Evolutionary conservation across 2,888 invertebrate species (phyloP), one percentile per base, ranked within the genome.

Genomic region (Rotaria socialis): DNA sequence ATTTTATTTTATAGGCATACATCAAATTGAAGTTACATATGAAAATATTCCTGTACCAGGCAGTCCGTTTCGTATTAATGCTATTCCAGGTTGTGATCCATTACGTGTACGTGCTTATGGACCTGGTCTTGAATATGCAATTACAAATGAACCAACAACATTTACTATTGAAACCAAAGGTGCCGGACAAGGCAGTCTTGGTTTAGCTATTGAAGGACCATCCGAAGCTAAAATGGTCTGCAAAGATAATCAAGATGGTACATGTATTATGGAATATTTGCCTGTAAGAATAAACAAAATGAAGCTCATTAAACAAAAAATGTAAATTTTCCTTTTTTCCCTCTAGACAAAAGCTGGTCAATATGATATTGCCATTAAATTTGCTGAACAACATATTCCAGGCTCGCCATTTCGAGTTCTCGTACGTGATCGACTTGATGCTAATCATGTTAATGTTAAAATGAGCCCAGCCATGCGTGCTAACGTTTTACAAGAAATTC

Each of bases 241-340:
- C 89, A 94, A 93, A 88, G 95, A 96, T 90, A 95, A 96, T 90
- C 93, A 94, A 86, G 95, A 96, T 90, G 95, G 95, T 35, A 94
- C 95, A 24, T 95, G 95, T 90, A 94, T 94, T 88, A 95, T 95
- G 0, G 94, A 95, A 89, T 96, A 95, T 90, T 90, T 94, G 85
- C 95, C 95, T 16, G 86, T 86, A 27, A 10, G 80, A 75, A 3
- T 35, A 35, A 35, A 35, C 35, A 35, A 35, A 14, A 41, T 11
- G 11, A 47, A 47, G 11, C 7, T 11, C 7, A 27, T 2, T 43
- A 75, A 75, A 8, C 1, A 75, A 24, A 58, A 24, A 0, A 11
- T 14, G 11, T 11, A 16, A 52, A 52, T n/a, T 58, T 58, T 58
- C 10, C 0, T 58, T 58, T 35, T 67, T 27, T 27, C 10, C 19